A percentile compares a stretch with the other conserved stretches of the same genome.
Conservation (phyloP, 2,113 vertebrate genomes). For the Dolichotis patagonum region DNA sequence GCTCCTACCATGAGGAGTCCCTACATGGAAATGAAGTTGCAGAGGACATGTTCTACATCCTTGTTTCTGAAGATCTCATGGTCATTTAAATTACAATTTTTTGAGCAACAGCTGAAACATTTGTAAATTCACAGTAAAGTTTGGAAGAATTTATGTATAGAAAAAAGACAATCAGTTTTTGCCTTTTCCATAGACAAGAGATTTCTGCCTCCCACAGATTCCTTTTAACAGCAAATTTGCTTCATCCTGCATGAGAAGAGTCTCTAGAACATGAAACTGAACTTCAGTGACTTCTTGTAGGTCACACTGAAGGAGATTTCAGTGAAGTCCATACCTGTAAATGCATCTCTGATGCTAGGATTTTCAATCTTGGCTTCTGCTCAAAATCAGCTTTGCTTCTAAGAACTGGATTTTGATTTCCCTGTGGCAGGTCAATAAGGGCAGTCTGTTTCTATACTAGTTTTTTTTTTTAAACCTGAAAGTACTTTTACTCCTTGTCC, state of each 20-base stretch:
- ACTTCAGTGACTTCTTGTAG: not conserved
- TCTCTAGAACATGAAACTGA: not conserved
- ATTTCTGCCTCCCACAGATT: not conserved
- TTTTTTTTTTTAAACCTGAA: not conserved
- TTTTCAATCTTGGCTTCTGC: not conserved
- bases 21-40: constrained; percentile 16
- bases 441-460: not conserved
- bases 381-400: not conserved
- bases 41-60: not conserved
- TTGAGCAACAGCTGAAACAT: not conserved
- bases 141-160: not conserved
- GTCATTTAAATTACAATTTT: constrained; percentile 37
- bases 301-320: not conserved
- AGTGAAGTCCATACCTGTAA: not conserved
- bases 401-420: not conserved
- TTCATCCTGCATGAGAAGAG: not conserved
- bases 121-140: not conserved
- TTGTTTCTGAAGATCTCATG: not conserved
- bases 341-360: not conserved
- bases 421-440: not conserved
- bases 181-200: not conserved
- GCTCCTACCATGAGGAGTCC: not conserved
- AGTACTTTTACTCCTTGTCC: not conserved
- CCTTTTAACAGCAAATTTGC: not conserved
- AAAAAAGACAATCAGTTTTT: not conserved